Conservation (phyloP, 2,797 vertebrate species). For the Loris lydekkerianus region DNA sequence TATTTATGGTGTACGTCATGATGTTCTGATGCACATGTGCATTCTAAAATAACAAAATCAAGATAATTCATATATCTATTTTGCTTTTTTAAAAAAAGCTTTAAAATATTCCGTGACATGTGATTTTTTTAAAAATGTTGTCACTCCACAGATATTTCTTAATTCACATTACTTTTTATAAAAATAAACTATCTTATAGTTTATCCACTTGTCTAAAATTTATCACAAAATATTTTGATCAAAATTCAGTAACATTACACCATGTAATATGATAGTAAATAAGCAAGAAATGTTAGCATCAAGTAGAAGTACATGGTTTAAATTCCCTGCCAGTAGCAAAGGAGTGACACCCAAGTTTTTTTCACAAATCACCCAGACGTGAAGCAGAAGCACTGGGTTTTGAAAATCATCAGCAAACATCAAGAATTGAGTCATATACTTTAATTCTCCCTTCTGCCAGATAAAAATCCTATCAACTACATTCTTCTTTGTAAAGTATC, state of each 20-base stretch:
- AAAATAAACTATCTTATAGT: not conserved
- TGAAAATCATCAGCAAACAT: not conserved
- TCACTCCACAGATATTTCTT: not conserved
- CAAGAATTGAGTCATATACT: not conserved
- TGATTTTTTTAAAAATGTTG: not conserved
- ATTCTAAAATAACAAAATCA: not conserved
- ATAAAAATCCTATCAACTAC: not conserved
- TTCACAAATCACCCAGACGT: not conserved
- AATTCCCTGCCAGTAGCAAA: not conserved
- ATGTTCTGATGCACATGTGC: not conserved
- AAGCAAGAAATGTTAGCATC: not conserved
- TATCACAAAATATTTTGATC: not conserved
- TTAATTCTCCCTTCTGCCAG: not conserved
- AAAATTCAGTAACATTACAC: not conserved
- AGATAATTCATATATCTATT: not conserved
- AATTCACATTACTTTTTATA: not conserved
- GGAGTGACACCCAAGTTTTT: not conserved
- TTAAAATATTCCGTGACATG: not conserved
- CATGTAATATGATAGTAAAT: not conserved
- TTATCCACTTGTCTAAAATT: not conserved
- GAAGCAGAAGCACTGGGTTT: rapidly evolving
- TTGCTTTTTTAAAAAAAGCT: not conserved
- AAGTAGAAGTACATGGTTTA: not conserved
- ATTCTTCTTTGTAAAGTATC: too few species aligned
- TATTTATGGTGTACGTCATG: not conserved